Conservation (phyloP, 2,113 vertebrate species). For the Kryptolebias marmoratus region DNA sequence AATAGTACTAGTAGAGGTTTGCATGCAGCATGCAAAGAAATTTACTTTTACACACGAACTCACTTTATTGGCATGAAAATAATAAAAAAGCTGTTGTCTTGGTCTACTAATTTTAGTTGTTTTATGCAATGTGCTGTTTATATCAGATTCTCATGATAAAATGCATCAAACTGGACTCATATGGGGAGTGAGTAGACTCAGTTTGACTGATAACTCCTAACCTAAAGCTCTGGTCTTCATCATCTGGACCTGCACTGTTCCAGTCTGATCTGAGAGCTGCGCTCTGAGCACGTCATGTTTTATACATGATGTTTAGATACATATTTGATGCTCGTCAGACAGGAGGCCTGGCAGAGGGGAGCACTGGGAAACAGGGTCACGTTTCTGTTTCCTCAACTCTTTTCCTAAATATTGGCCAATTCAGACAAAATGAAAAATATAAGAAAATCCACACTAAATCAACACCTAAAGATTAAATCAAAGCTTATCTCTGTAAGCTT, state of each 20-base stretch:
- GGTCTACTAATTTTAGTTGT: too few species aligned
- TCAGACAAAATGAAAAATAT: conserved; percentile 2
- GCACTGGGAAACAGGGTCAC: background rate
- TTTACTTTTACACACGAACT: too few species aligned
- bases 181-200: too few species aligned
- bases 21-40: too few species aligned
- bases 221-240: conserved; percentile 5
- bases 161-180: too few species aligned
- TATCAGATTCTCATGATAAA: too few species aligned
- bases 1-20: too few species aligned
- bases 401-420: background rate
- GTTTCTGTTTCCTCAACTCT: background rate
- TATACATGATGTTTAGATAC: conserved; percentile 57
- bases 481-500: conserved; percentile 7
- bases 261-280: conserved; percentile 27
- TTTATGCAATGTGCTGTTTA: too few species aligned
- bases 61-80: too few species aligned
- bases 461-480: conserved; percentile 26
- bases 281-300: conserved; percentile 48
- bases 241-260: conserved; percentile 7
- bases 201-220: too few species aligned
- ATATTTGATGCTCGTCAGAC: conserved; percentile 63
- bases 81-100: too few species aligned
- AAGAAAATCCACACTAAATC: background rate
- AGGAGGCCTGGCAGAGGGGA: conserved; percentile 10